A percentile compares a stretch with the other conserved stretches of the same genome.
These are phyloP conservation scores for Sebastes nivosus DNA, from an alignment of 2,797 vertebrate genomes.

Conservation along the genomic window DNA sequence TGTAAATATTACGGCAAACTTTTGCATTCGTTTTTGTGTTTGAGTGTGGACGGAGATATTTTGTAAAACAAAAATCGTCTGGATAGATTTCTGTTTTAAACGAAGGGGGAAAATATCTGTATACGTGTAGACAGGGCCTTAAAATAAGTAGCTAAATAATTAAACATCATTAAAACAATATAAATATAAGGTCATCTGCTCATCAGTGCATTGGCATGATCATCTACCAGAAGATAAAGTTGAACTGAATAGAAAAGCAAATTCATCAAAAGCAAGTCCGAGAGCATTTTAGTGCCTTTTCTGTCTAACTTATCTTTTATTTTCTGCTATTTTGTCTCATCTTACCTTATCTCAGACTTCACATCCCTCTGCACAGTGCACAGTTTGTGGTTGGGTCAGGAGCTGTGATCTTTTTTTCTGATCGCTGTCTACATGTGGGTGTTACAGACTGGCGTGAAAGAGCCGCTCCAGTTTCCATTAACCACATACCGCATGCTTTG, in stretches of 20 bases:
- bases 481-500: not conserved
- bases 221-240: not conserved
- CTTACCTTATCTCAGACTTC: constrained; percentile 1
- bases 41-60: too few species aligned
- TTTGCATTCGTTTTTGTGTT: too few species aligned
- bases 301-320: constrained; percentile 10
- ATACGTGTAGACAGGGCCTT: not conserved
- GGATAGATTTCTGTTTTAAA: too few species aligned
- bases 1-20: too few species aligned
- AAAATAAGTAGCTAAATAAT: constrained; percentile 46
- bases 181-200: not conserved
- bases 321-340: constrained; percentile 18
- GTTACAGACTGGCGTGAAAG: constrained; percentile 22
- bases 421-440: constrained; percentile 45
- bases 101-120: too few species aligned
- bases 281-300: constrained; percentile 1
- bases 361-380: constrained; percentile 4
- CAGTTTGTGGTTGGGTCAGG: constrained; percentile 16
- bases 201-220: not conserved
- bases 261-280: not conserved
- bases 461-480: constrained; percentile 43
- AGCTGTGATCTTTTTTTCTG: constrained; percentile 22
- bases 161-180: too few species aligned
- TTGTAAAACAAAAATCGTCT: too few species aligned
- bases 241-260: not conserved